Evolutionary conservation across 2,113 vertebrate genomes (phyloP).

Genomic region (Hemibates koningsi): DNA sequence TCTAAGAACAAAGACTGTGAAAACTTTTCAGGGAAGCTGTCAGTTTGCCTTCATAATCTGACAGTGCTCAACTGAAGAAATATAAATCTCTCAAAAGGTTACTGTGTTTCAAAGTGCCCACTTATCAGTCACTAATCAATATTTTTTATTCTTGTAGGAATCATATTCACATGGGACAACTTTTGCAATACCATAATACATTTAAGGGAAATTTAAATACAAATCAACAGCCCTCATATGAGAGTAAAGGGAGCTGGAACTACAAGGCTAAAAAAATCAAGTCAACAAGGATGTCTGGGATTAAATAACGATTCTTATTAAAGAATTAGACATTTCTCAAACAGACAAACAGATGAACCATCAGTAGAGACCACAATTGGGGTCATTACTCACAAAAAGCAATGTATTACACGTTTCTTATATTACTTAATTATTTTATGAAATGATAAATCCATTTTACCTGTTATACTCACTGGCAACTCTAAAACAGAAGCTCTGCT

Average conservation of each 20-base stretch:
- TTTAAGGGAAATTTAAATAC: background rate
- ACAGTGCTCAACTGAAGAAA: background rate
- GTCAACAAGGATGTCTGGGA: background rate
- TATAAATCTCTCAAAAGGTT: background rate
- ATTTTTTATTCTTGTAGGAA: background rate
- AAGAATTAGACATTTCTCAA: background rate
- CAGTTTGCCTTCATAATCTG: background rate
- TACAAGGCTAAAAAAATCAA: background rate
- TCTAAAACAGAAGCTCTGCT: background rate
- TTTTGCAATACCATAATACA: background rate
- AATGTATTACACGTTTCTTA: background rate
- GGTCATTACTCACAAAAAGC: background rate
- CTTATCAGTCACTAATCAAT: background rate
- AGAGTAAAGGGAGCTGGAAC: background rate
- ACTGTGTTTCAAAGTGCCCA: background rate
- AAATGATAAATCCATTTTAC: background rate
- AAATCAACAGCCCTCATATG: background rate
- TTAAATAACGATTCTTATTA: background rate
- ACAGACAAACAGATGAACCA: background rate
- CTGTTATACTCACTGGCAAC: background rate
- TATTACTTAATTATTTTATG: background rate
- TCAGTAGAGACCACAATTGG: background rate
- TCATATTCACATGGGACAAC: background rate
- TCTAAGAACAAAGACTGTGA: background rate
- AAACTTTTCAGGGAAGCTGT: background rate